A percentile compares a stretch with the other conserved stretches of the same genome.
phyloP scores from a whole-genome alignment of 1,140 invertebrate genomes.

The Drosophila subobscura region DNA sequence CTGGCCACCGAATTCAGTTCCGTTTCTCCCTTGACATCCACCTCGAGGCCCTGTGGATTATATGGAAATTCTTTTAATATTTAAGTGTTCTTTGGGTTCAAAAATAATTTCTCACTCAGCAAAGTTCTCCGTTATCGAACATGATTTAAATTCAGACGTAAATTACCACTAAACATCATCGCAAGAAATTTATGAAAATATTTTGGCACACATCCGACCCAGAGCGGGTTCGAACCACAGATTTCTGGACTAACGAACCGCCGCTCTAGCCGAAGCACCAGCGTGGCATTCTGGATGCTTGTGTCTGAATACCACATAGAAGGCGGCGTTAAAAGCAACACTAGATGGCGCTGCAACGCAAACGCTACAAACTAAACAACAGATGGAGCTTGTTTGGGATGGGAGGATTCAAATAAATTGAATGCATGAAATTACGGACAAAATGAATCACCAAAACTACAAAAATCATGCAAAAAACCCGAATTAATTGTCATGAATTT shows the following conservation, averaged over 20 bases:
- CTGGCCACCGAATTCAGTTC: conserved; percentile 93
- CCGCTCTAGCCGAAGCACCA: conserved; percentile 36
- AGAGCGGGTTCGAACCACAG: conserved; percentile 30
- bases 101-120: conserved; percentile 74
- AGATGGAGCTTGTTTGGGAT: conserved; percentile 19
- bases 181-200: conserved; percentile 54
- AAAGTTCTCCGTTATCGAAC: conserved; percentile 47
- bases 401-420: not conserved
- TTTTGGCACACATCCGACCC: not conserved
- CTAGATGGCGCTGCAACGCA: conserved; percentile 10
- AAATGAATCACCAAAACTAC: not conserved
- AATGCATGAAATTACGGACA: too few species aligned
- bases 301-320: not conserved
- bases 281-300: not conserved
- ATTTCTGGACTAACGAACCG: not conserved
- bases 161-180: conserved; percentile 79
- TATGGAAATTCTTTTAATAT: not conserved
- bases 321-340: not conserved
- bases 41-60: conserved; percentile 86
- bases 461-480: not conserved
- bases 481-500: not conserved
- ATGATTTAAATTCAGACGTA: conserved; percentile 74
- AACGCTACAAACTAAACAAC: not conserved
- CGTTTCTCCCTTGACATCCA: conserved; percentile 90
- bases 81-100: not conserved